These are phyloP conservation scores for Corythornis madagascariensis DNA, from an alignment of 2,113 vertebrate genomes.

Conservation along the genomic window DNA sequence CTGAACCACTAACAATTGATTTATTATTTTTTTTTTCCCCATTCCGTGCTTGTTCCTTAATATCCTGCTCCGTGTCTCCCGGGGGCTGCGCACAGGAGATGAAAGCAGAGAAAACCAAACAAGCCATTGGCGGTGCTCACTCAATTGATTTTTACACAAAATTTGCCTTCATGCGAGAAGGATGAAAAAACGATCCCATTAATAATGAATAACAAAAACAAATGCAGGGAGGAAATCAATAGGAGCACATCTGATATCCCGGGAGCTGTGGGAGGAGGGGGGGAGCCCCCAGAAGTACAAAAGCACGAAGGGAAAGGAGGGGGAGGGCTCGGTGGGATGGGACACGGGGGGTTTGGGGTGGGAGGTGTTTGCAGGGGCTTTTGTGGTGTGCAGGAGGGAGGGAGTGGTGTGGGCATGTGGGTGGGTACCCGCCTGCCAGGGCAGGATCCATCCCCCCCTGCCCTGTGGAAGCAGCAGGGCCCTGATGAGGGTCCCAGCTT, in stretches of 20 bases:
- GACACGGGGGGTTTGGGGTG: background rate
- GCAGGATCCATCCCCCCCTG: fast-evolving
- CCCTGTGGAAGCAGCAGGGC: background rate
- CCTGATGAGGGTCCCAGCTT: background rate
- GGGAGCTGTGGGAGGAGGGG: background rate
- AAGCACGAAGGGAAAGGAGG: background rate
- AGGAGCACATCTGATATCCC: slow-evolving; percentile 71
- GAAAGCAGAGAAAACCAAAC: slow-evolving; percentile 76
- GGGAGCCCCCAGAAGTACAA: background rate
- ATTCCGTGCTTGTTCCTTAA: slow-evolving; percentile 43
- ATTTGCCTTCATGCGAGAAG: slow-evolving; percentile 78
- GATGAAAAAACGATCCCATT: slow-evolving; percentile 80
- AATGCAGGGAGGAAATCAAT: slow-evolving; percentile 79
- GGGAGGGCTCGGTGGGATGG: background rate
- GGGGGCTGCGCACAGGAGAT: slow-evolving; percentile 63
- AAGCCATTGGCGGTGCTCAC: slow-evolving; percentile 70
- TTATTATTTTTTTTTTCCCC: background rate
- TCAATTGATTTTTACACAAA: slow-evolving; percentile 85
- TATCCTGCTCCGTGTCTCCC: slow-evolving; percentile 54
- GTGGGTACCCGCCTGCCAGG: background rate
- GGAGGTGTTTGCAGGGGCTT: too few relatives aligned
- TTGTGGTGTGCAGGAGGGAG: background rate
- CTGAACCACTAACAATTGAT: slow-evolving; percentile 23
- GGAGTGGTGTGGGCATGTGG: background rate
- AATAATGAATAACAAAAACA: slow-evolving; percentile 86